Base-by-base conservation (phyloP, 2,113 vertebrate genomes). In the Nymphicus hollandicus region DNA sequence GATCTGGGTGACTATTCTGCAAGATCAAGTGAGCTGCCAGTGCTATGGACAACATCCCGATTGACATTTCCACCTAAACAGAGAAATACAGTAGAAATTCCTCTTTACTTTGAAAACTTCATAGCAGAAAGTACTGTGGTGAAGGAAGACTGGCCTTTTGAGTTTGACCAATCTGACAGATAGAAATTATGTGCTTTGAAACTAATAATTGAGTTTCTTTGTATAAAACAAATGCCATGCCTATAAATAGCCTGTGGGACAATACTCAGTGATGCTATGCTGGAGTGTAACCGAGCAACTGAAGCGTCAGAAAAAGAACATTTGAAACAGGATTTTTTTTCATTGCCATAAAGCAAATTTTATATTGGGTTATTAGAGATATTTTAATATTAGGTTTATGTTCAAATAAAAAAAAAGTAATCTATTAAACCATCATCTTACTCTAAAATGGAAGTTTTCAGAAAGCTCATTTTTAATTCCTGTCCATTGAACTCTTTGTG, bases 201-300 rank as follows among this genome's bases (percentile, higher is more conserved):
- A 86, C 39, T 13, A 84, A 27, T 83, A 91, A 96, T 86, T 86
- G 77, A 86, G 77, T 86, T 96, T 86, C 73, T 78, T 91, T 81
- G 47, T 88, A 47, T 76, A 28, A 91, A 91, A 81, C 55, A 91
- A 96, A 91, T 43, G 17, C 47, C 20, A 22, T 28, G 61, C 15
- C 76, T 84, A 79, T 93, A 89, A 93, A 92, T 69, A 96, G 79
- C 52, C 72, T 72, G 27, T 50, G 86, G 88, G 81, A 95, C 73
- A 93, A 88, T 60, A 56, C 22, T 81, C 46, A 70, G 68, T 55
- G 69, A 56, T 66, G 68, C 71, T 47, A 9, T 37, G 50, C 31
- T 92, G 64, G 33, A 78, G 47, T 44, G 33, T 72, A 93, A 90
- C 61, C 0, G 19, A 92, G 86, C 55, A 86, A 91, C 46, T 81